phyloP scores from a whole-genome alignment of 2,888 invertebrate genomes.

The Eumacrocentrus americanus region DNA sequence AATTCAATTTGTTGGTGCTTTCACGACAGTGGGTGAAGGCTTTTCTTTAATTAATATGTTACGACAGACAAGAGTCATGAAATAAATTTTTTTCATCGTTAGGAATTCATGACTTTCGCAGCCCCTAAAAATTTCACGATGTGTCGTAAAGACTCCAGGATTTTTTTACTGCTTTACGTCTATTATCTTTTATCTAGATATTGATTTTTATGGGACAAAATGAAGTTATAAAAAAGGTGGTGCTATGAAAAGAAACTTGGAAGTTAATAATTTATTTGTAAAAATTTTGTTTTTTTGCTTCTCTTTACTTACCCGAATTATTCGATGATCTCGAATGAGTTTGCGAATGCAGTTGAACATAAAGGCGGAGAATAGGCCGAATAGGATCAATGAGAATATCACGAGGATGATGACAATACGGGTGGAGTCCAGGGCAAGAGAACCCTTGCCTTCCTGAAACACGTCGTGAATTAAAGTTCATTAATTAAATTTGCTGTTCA shows the following conservation, averaged over 20 bases:
- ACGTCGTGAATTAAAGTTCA: constrained; percentile 2
- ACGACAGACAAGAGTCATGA: too few relatives aligned
- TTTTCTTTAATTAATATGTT: too few relatives aligned
- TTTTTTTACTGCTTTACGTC: not conserved
- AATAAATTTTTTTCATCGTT: constrained; percentile 18
- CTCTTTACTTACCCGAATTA: constrained; percentile 76
- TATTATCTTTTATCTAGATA: not conserved
- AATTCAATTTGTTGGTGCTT: too few relatives aligned
- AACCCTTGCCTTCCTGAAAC: constrained; percentile 46
- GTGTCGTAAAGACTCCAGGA: constrained; percentile 4
- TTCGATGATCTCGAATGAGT: constrained; percentile 83
- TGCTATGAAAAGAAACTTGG: not conserved
- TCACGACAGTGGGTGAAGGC: too few relatives aligned
- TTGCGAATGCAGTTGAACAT: constrained; percentile 87
- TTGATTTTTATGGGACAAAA: not conserved
- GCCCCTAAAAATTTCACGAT: not conserved
- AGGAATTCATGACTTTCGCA: not conserved
- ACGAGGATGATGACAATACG: constrained; percentile 87
- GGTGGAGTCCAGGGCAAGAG: constrained; percentile 64
- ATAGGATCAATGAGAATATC: constrained; percentile 84
- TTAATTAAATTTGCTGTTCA: too few relatives aligned
- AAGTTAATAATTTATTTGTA: not conserved
- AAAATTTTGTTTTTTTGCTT: not conserved
- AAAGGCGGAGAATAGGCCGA: constrained; percentile 88
- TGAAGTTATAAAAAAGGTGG: not conserved